phyloP scores from a whole-genome alignment of 30 jellyfish, hydroid and myxozoan genomes.

The Nemopilema nomurai region DNA sequence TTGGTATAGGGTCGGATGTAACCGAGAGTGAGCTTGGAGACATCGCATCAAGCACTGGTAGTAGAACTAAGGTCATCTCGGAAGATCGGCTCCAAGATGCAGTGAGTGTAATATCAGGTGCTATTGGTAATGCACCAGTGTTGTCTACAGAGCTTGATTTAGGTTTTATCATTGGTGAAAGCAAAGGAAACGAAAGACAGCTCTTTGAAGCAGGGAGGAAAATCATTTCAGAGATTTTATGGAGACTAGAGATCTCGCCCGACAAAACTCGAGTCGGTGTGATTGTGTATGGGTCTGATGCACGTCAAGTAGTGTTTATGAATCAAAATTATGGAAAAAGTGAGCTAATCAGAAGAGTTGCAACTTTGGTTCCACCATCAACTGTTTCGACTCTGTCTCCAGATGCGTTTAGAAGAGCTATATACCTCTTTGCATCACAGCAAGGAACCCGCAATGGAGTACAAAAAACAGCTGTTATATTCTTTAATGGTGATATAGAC shows the following conservation, averaged over 20 bases:
- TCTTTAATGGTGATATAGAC: background rate
- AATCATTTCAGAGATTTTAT: slow-evolving; percentile 21
- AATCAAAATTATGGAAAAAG: background rate
- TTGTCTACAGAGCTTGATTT: slow-evolving; percentile 23
- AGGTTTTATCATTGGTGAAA: slow-evolving; percentile 68
- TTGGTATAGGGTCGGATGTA: slow-evolving; percentile 22
- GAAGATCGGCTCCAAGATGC: slow-evolving; percentile 5
- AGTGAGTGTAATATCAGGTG: slow-evolving; percentile 1
- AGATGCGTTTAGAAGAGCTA: background rate
- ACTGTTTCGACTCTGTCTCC: background rate
- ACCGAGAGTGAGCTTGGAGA: background rate
- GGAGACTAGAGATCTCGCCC: slow-evolving; percentile 17
- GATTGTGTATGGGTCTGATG: slow-evolving; percentile 24
- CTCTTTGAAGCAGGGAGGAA: slow-evolving; percentile 21
- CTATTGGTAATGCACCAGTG: background rate
- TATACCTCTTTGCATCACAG: background rate
- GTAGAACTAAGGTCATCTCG: background rate
- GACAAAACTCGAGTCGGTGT: slow-evolving; percentile 53
- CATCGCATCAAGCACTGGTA: background rate
- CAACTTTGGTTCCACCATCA: background rate
- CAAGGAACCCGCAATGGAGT: background rate
- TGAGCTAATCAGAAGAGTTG: background rate
- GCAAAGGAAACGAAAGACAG: slow-evolving; percentile 10
- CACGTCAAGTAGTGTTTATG: background rate
- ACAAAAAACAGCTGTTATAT: background rate